phyloP scores from a whole-genome alignment of 2,113 vertebrate genomes.

The Xyliphius kryptos region DNA sequence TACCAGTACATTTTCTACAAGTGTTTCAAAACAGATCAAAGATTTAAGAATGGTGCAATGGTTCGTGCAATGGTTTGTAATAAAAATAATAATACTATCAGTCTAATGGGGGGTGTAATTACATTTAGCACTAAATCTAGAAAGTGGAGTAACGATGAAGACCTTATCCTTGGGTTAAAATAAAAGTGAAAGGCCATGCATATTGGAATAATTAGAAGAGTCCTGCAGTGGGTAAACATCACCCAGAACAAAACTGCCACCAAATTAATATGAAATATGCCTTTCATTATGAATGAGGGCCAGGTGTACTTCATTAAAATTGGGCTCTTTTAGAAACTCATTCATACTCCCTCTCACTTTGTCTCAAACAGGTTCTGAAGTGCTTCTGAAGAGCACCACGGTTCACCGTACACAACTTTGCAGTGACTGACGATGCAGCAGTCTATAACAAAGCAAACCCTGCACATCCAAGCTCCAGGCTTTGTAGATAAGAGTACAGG shows the following conservation, averaged over 20 bases:
- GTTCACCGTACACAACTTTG: slow-evolving; percentile 46
- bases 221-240: slow-evolving; percentile 63
- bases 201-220: slow-evolving; percentile 55
- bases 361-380: slow-evolving; percentile 3
- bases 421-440: slow-evolving; percentile 40
- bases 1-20: too few relatives aligned
- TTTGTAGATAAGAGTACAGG: too few relatives aligned
- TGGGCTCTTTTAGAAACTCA: slow-evolving; percentile 38
- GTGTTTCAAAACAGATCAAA: too few relatives aligned
- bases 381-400: slow-evolving; percentile 10
- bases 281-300: slow-evolving; percentile 66
- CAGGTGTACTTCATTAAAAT: slow-evolving; percentile 68
- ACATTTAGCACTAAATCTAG: slow-evolving; percentile 12
- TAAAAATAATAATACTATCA: background rate
- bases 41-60: background rate
- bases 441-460: background rate
- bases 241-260: slow-evolving; percentile 56
- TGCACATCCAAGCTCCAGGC: too few relatives aligned
- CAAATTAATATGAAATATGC: slow-evolving; percentile 62
- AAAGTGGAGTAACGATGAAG: slow-evolving; percentile 43
- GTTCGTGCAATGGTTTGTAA: background rate
- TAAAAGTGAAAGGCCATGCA: slow-evolving; percentile 52
- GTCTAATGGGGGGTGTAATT: background rate
- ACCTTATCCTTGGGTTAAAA: slow-evolving; percentile 41
- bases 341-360: background rate